Conservation (phyloP, 2,888 invertebrate genomes). For the Protula sp. region DNA sequence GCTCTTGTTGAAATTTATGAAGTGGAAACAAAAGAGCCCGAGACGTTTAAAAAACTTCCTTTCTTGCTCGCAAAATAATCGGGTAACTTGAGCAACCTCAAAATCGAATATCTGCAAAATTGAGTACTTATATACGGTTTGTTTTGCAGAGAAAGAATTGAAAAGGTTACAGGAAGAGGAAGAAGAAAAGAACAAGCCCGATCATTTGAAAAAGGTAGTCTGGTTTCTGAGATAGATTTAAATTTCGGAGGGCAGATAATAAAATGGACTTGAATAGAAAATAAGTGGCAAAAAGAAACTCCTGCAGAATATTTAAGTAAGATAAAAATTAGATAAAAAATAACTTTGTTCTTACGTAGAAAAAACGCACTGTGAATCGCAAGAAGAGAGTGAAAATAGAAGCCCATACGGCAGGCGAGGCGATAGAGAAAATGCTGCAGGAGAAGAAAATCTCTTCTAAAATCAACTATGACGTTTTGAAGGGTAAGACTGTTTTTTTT, state of each 20-base stretch:
- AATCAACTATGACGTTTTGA: constrained; percentile 95
- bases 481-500: no score
- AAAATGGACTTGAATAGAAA: no score
- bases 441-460: constrained; percentile 94
- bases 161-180: constrained; percentile 78
- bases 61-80: no score
- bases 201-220: constrained; percentile 56
- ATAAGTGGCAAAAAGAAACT: no score
- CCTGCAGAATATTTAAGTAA: no score
- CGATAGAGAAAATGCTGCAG: constrained; percentile 91
- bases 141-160: constrained; percentile 55
- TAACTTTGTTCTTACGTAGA: no score
- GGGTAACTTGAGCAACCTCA: no score
- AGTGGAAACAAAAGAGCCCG: no score
- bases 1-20: no score
- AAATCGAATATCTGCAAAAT: background rate
- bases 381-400: constrained; percentile 21
- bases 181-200: constrained; percentile 71
- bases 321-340: no score
- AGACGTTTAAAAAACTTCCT: no score
- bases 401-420: constrained; percentile 66
- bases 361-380: background rate
- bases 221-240: background rate
- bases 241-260: no score
- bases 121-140: background rate